Conservation (phyloP, 2,888 invertebrate species). For the Volucella inflata region DNA sequence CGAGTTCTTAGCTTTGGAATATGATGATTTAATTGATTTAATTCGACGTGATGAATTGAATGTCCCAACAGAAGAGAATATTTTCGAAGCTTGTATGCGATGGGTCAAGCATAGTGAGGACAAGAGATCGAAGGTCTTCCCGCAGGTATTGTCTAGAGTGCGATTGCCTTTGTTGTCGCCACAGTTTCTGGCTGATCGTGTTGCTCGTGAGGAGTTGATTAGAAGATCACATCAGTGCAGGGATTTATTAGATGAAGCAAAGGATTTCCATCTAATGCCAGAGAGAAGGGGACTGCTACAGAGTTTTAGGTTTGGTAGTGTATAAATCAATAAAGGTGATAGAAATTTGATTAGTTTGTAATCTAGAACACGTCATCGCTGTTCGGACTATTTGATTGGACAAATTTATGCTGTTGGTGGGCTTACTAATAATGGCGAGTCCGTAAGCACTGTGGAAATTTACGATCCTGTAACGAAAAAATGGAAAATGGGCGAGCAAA, state of each 20-base stretch:
- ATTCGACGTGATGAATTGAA: conserved; percentile 91
- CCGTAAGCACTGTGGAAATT: conserved; percentile 92
- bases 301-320: conserved; percentile 85
- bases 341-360: neutral
- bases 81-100: conserved; percentile 92
- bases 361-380: conserved; percentile 88
- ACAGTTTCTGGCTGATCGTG: conserved; percentile 91
- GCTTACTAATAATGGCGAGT: conserved; percentile 92
- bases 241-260: conserved; percentile 94
- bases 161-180: conserved; percentile 92
- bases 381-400: conserved; percentile 89
- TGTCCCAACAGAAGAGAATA: conserved; percentile 90
- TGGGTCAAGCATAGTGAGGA: conserved; percentile 90
- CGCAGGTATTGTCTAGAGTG: conserved; percentile 89
- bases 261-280: conserved; percentile 94
- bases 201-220: conserved; percentile 91
- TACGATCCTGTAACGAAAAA: conserved; percentile 89
- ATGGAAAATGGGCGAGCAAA: conserved; percentile 91
- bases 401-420: conserved; percentile 95
- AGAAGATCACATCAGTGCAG: conserved; percentile 91
- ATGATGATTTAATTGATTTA: conserved; percentile 88
- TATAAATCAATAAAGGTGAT: neutral
- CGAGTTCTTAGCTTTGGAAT: conserved; percentile 87
- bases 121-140: conserved; percentile 86
- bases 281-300: conserved; percentile 91